Base-by-base conservation (phyloP, 2,888 invertebrate genomes). In the Cryptocephalus primarius region DNA sequence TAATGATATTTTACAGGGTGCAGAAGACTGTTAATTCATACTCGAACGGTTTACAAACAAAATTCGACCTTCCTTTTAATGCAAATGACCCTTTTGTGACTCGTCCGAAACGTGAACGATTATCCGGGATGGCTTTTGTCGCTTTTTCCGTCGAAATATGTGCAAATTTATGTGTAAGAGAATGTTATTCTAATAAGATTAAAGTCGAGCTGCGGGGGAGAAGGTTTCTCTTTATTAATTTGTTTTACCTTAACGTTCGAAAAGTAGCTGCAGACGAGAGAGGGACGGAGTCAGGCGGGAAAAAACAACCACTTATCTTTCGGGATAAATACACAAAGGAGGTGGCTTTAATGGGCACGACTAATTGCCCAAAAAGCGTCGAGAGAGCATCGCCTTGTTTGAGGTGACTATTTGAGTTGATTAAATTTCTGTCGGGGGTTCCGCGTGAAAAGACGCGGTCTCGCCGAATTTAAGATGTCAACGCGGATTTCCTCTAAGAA, bases 121-220 rank as follows among this genome's bases (percentile, higher is more conserved):
- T 22, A 22, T 22, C 22, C 6, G 3, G 22, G 22, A 22, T 22
- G 22, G 22, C 42, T 41, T 46, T 46, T 46, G 36, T 32, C 31
- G 31, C 22, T 9, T 14, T 14, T 38, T 32, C 39, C 9, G 33
- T 48, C 40, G 49, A 48, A 54, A 52, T 52, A 47, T 54, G 52
- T 52, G 54, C 50, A 54, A 52, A 54, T 54, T 54, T 54, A 54
- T 54, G 52, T 51, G 48, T 41, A 22, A 22, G 50, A 48, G 46
- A 50, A 49, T 54, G 50, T 54, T 49, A 45, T 50, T 52, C 47
- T 52, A 49, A 48, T 46, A 49, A 49, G 52, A 54, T 54, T 54
- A 50, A 52, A 52, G 43, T 41, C 41, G 33, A 3, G 36, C 42
- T 39, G 45, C 44, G 40, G 47, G 43, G 45, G 45, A 43, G 33